These are phyloP conservation scores for Cotesia vestalis DNA, from an alignment of 1,140 invertebrate species.

Conservation along the genomic window DNA sequence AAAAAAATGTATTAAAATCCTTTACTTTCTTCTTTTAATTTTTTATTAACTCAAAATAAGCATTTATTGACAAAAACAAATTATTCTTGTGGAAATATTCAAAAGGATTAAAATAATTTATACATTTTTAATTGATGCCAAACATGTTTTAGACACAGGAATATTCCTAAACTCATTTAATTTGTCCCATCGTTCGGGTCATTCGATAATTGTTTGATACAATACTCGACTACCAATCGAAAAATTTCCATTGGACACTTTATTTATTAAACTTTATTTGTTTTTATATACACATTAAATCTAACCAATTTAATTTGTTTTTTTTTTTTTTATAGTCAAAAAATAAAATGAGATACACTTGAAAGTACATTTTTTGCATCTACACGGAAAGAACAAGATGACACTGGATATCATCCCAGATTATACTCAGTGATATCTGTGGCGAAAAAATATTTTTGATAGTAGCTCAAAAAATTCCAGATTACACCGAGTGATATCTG, in stretches of 20 bases:
- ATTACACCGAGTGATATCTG: too few species aligned
- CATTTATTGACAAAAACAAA: too few species aligned
- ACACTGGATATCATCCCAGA: too few species aligned
- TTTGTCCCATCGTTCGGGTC: slow-evolving; percentile 9
- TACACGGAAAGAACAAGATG: too few species aligned
- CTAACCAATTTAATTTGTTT: not conserved
- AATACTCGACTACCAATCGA: not conserved
- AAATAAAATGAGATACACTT: too few species aligned
- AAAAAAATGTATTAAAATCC: slow-evolving; percentile 18
- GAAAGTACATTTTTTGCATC: too few species aligned
- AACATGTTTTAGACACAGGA: not conserved
- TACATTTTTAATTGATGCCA: not conserved
- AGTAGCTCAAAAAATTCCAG: too few species aligned
- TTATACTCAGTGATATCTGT: too few species aligned
- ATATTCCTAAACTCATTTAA: slow-evolving; percentile 22
- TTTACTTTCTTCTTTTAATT: slow-evolving; percentile 8
- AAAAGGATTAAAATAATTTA: too few species aligned
- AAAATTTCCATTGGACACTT: slow-evolving; percentile 28
- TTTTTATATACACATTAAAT: not conserved
- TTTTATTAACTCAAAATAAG: too few species aligned
- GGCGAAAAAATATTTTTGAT: too few species aligned
- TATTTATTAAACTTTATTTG: slow-evolving; percentile 2
- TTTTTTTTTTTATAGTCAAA: not conserved
- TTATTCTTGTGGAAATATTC: too few species aligned
- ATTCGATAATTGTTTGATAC: slow-evolving; percentile 24